Conservation (phyloP, 2,797 vertebrate genomes). For the Luscinia luscinia region DNA sequence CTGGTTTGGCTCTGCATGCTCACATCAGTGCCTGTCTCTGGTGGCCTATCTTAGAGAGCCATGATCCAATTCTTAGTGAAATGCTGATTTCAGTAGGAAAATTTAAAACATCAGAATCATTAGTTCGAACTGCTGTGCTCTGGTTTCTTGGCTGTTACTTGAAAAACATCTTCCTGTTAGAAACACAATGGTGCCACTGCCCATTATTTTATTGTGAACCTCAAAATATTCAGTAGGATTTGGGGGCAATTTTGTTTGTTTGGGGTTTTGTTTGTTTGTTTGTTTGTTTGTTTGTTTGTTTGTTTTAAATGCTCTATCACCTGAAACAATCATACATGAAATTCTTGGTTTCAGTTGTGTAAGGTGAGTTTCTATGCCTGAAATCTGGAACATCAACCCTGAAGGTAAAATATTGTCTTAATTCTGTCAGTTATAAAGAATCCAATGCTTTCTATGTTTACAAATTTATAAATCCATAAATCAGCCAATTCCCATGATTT, state of each 20-base stretch:
- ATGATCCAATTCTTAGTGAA: neutral
- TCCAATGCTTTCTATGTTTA: neutral
- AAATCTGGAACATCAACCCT: neutral
- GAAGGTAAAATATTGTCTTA: neutral
- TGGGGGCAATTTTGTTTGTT: fast-evolving
- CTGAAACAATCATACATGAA: neutral
- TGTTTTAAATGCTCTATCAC: neutral
- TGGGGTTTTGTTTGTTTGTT: neutral
- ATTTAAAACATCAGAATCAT: neutral
- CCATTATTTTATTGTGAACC: neutral
- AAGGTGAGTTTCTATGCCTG: neutral
- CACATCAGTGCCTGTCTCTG: neutral
- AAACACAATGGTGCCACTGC: neutral
- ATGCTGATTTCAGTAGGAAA: neutral
- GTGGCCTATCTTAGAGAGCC: neutral
- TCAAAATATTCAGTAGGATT: neutral
- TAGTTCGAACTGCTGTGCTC: neutral
- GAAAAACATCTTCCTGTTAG: neutral
- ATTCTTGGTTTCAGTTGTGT: neutral
- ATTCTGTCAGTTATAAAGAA: neutral
- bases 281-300: neutral
- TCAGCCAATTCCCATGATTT: neutral
- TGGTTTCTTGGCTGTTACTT: neutral
- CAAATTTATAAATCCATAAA: neutral
- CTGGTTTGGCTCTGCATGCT: fast-evolving